Evolutionary conservation across 2,113 vertebrate genomes (phyloP), one percentile per base, ranked within the genome.

Genomic region (Pycnonotus jocosus): DNA sequence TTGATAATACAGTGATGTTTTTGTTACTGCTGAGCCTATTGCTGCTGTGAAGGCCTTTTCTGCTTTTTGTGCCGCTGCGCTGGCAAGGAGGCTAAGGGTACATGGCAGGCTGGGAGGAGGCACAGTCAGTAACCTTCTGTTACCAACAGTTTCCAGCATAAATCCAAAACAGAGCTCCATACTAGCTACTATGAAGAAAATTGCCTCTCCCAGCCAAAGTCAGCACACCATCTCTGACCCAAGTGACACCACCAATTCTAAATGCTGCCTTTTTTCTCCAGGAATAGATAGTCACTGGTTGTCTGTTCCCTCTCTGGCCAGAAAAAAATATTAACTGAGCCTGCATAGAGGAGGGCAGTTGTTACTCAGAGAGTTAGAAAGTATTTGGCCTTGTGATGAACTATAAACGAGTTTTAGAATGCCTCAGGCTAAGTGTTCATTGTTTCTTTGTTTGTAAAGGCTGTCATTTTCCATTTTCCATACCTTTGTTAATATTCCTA

Each of bases 41-140:
- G 47, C 47, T 78, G 23, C 47, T 78, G 33, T 28, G 11, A 14
- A 45, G n/a, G 45, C 38, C 22, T 81, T 64, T 57, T 81, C 51
- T 81, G 44, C 37, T 58, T 66, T 57, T 50, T 1, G 0, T 33
- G 17, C 38, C 53, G 53, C 51, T 19, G 3, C 0, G 0, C 19
- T 47, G n/a, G 5, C 15, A 25, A n/a, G 44, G 33, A 81, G 30
- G 28, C 9, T 45, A 44, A n/a, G 20, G 11, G 16, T 53, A 27
- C 7, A 1, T 45, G 61, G 78, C 11, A 51, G 60, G 19, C 3
- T 73, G 60, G 38, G 38, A 60, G 42, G 24, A 60, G 45, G 21
- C 13, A 44, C 28, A n/a, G 38, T 24, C 24, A 30, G 16, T 61
- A 61, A 60, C 37, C 42, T 42, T 57, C 20, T 50, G 12, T 72